Conservation (phyloP, 2,797 vertebrate species). For the Lophius americanus region DNA sequence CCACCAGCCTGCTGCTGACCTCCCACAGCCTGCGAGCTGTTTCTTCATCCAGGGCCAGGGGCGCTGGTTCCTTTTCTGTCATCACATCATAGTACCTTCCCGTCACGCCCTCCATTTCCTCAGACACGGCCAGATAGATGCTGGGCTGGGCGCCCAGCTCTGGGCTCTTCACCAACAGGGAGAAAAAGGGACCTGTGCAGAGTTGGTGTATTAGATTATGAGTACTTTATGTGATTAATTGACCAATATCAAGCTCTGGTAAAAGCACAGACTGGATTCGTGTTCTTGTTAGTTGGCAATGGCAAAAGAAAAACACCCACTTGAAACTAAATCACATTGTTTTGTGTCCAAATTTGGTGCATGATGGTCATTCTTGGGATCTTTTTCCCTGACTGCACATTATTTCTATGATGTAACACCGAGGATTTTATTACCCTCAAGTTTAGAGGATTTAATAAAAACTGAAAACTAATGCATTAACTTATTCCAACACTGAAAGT, state of each 20-base stretch:
- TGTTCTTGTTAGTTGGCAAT: background rate
- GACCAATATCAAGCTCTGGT: background rate
- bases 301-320: background rate
- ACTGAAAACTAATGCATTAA: background rate
- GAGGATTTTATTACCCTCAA: constrained; percentile 22
- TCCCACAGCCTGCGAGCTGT: constrained; percentile 83
- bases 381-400: constrained; percentile 4
- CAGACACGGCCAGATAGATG: constrained; percentile 83
- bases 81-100: constrained; percentile 87
- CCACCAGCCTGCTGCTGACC: constrained; percentile 83
- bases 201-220: no score
- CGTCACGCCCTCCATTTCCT: constrained; percentile 83
- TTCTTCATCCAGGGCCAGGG: constrained; percentile 83
- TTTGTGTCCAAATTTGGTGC: constrained; percentile 1
- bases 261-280: background rate
- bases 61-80: constrained; percentile 83
- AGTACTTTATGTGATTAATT: background rate
- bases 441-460: constrained; percentile 17
- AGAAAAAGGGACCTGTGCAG: constrained; percentile 85
- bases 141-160: constrained; percentile 85
- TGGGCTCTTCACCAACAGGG: constrained; percentile 85
- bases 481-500: background rate
- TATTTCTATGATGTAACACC: background rate
- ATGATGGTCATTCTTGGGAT: constrained; percentile 6
- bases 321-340: background rate